Evolutionary conservation across 2,888 invertebrate genomes (phyloP).

Genomic region (Marasmarcha lunaedactyla): DNA sequence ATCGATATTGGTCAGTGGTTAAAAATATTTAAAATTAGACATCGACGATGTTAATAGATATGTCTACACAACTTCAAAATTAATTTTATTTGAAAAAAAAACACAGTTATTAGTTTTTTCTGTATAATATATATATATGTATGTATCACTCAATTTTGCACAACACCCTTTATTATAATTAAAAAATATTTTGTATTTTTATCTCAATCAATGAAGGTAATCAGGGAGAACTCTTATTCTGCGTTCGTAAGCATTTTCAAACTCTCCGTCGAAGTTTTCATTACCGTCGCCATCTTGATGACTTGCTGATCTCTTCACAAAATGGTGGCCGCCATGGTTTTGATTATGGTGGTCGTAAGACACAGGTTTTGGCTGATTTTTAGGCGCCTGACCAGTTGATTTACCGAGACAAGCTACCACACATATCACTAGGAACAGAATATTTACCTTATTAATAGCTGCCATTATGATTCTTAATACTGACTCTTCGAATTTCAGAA

Average conservation of each 20-base stretch:
- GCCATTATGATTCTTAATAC: background rate
- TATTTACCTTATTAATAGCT: background rate
- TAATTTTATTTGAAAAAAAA: too few species aligned
- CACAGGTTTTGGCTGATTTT: background rate
- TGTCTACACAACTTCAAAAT: too few species aligned
- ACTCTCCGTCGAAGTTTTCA: slow-evolving; percentile 14
- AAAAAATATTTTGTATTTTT: too few species aligned
- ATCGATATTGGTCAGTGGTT: too few species aligned
- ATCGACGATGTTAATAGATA: too few species aligned
- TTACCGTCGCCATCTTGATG: slow-evolving; percentile 25
- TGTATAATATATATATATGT: too few species aligned
- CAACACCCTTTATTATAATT: background rate
- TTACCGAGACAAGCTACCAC: background rate
- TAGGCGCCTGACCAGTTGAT: background rate
- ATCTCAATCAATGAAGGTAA: slow-evolving; percentile 27
- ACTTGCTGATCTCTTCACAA: slow-evolving; percentile 37
- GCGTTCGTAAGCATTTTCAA: slow-evolving; percentile 31
- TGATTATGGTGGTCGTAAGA: background rate
- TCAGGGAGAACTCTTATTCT: slow-evolving; percentile 43
- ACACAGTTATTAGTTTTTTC: too few species aligned
- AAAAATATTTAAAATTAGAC: too few species aligned
- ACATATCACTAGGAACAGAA: background rate
- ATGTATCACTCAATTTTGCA: slow-evolving; percentile 1
- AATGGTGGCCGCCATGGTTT: slow-evolving; percentile 16
- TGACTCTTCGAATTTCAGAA: too few species aligned